These are phyloP conservation scores for Dichetophora obliterata DNA, from an alignment of 2,888 invertebrate species.

Conservation along the genomic window DNA sequence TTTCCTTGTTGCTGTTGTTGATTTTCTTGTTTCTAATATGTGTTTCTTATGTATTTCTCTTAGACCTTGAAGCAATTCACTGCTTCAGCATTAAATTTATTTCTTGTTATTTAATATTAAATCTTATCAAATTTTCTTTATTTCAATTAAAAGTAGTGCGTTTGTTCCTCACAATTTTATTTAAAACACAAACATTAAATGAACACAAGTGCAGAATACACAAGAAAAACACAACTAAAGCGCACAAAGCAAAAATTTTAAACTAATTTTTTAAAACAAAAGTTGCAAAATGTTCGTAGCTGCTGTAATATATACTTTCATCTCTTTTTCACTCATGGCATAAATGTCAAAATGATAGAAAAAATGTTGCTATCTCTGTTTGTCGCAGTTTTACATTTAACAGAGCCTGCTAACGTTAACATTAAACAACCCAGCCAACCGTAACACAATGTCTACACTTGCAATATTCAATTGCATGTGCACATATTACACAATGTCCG, in stretches of 20 bases:
- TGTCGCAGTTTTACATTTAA: too few species aligned
- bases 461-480: too few species aligned
- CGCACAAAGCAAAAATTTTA: conserved; percentile 12
- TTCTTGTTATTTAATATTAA: background rate
- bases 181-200: background rate
- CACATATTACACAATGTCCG: too few species aligned
- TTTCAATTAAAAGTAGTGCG: background rate
- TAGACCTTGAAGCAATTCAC: background rate
- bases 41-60: background rate
- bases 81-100: background rate
- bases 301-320: background rate
- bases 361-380: background rate
- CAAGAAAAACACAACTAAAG: background rate
- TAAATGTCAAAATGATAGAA: background rate
- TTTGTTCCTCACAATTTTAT: background rate
- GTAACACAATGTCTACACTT: too few species aligned
- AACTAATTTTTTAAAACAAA: conserved; percentile 18
- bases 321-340: background rate
- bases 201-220: background rate
- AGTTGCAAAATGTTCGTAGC: background rate
- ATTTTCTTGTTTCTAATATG: background rate
- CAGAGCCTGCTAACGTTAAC: too few species aligned
- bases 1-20: background rate
- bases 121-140: background rate
- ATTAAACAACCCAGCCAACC: too few species aligned